phyloP scores from a whole-genome alignment of 2,888 invertebrate genomes.

The Tinea trinotella region DNA sequence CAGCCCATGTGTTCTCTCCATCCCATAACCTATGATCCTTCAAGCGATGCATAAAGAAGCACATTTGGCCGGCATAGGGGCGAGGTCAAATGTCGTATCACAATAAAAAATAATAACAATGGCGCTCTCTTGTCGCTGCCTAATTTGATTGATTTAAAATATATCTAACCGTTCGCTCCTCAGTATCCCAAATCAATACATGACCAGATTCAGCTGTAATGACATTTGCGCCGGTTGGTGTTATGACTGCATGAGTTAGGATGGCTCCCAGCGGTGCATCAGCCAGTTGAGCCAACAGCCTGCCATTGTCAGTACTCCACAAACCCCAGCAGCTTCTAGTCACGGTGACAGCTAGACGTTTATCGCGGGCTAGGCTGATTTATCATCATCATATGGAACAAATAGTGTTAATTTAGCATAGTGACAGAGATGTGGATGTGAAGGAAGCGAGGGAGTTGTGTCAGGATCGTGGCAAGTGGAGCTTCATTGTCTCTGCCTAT shows the following conservation, averaged over 20 bases:
- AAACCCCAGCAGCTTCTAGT: slow-evolving; percentile 96
- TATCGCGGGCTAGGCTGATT: slow-evolving; percentile 80
- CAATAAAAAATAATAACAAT: no score
- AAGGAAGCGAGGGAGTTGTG: no score
- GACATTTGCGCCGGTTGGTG: slow-evolving; percentile 86
- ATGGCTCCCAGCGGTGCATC: slow-evolving; percentile 95
- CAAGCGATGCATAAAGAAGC: no score
- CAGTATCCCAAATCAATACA: slow-evolving; percentile 87
- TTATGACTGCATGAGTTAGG: slow-evolving; percentile 92
- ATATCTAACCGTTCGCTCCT: slow-evolving; percentile 47
- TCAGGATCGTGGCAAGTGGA: no score
- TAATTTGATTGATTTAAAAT: no score
- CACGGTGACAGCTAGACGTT: slow-evolving; percentile 89
- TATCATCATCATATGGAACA: slow-evolving; percentile 4
- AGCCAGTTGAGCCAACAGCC: slow-evolving; percentile 87
- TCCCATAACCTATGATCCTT: no score
- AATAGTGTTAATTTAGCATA: no score
- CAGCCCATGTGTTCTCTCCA: no score
- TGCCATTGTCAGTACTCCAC: slow-evolving; percentile 92
- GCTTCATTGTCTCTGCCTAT: no score
- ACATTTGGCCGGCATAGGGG: no score
- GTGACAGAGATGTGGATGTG: background rate
- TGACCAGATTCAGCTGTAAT: slow-evolving; percentile 94
- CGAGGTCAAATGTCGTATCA: no score
- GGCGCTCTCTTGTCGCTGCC: no score